Percentiles rank a stretch among this genome's conserved stretches.
phyloP scores from a whole-genome alignment of 2,113 vertebrate species.

The Beaufortia kweichowensis region DNA sequence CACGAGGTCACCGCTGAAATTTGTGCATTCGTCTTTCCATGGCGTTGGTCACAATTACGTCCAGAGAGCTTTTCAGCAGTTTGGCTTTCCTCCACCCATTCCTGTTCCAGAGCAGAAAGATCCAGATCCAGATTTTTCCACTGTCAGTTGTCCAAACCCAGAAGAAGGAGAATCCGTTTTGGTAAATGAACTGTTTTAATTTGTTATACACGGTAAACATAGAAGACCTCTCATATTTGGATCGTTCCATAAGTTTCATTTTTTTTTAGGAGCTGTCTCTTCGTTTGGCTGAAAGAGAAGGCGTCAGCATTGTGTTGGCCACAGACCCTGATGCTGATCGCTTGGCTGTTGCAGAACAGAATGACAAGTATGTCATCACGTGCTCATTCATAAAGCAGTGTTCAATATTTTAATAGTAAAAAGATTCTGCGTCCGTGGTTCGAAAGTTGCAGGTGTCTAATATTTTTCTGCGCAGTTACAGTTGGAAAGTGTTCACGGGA shows the following conservation, averaged over 20 bases:
- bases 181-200: slow-evolving; percentile 67
- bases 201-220: not conserved
- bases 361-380: slow-evolving; percentile 74
- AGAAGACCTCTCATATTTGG: too few relatives aligned
- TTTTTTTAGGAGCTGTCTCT: slow-evolving; percentile 81
- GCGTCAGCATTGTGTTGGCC: slow-evolving; percentile 82
- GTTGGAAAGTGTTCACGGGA: slow-evolving; percentile 92
- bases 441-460: too few relatives aligned
- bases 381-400: not conserved
- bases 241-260: too few relatives aligned
- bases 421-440: too few relatives aligned
- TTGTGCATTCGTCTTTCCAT: slow-evolving; percentile 93
- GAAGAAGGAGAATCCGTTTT: slow-evolving; percentile 93
- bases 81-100: slow-evolving; percentile 86
- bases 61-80: slow-evolving; percentile 83
- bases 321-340: slow-evolving; percentile 95
- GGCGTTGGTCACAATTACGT: slow-evolving; percentile 90
- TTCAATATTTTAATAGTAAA: not conserved
- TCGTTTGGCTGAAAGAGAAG: slow-evolving; percentile 84
- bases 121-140: slow-evolving; percentile 90
- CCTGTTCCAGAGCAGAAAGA: slow-evolving; percentile 92
- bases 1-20: slow-evolving; percentile 75
- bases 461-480: slow-evolving; percentile 65
- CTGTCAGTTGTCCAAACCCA: slow-evolving; percentile 91
- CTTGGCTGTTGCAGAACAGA: slow-evolving; percentile 87